phyloP scores from a whole-genome alignment of 2,113 vertebrate species.

The Dipodomys stephensi region DNA sequence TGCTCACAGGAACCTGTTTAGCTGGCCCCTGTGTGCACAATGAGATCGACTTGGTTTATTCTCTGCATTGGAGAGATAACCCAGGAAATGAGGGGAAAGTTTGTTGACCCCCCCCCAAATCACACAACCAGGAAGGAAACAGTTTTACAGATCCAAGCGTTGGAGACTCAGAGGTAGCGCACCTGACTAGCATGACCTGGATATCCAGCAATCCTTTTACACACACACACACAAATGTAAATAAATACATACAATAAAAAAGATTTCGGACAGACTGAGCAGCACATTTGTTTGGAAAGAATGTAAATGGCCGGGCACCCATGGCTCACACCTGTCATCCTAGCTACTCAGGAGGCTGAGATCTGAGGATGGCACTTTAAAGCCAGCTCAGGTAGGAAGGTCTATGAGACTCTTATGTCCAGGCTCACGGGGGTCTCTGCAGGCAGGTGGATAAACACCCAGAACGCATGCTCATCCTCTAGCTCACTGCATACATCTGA shows the following conservation, averaged over 20 bases:
- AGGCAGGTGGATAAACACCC: accelerated
- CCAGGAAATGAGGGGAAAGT: neutral
- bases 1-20: neutral
- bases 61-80: neutral
- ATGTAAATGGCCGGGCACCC: too few species aligned
- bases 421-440: neutral
- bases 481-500: neutral
- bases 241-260: neutral
- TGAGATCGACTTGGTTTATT: neutral
- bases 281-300: neutral
- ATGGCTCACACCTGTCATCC: too few species aligned
- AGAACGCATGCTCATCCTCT: neutral
- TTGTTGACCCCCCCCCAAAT: slow-evolving; percentile 13
- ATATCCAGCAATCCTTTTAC: neutral
- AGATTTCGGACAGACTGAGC: neutral
- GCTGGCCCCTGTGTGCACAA: neutral
- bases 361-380: too few species aligned
- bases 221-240: too few species aligned
- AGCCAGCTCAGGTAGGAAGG: too few species aligned
- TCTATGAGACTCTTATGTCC: too few species aligned
- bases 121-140: slow-evolving; percentile 10
- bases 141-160: neutral
- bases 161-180: neutral
- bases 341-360: too few species aligned
- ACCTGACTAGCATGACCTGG: neutral